Percentiles rank a stretch among this genome's conserved stretches.
phyloP scores from a whole-genome alignment of 2,888 invertebrate species.

The Drosophila heteroneura region DNA sequence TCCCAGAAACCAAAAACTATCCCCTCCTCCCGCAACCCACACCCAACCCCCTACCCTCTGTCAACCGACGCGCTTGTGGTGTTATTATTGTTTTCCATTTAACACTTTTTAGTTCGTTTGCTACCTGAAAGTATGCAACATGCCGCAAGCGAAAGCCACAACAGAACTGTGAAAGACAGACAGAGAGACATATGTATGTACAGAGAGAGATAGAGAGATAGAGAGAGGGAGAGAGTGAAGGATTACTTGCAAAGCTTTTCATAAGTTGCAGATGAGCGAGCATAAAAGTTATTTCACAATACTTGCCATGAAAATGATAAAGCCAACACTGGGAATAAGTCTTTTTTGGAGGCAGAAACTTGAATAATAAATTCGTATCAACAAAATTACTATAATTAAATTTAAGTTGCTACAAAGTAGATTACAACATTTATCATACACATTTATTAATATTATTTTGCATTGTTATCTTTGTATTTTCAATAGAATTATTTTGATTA shows the following conservation, averaged over 20 bases:
- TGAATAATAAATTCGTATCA: not conserved
- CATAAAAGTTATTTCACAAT: not conserved
- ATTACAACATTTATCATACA: not conserved
- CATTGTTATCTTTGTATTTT: not conserved
- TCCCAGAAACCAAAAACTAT: constrained; percentile 15
- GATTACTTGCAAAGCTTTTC: constrained; percentile 9
- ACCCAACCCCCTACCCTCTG: not conserved
- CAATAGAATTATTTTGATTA: not conserved
- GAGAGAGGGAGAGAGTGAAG: not conserved
- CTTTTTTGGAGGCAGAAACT: not conserved
- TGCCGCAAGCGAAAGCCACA: constrained; percentile 5
- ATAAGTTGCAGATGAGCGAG: constrained; percentile 10
- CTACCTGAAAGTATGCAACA: constrained; percentile 32
- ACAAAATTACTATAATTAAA: not conserved
- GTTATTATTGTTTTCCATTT: constrained; percentile 75
- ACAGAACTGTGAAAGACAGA: not conserved
- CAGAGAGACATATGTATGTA: not conserved
- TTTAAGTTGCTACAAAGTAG: not conserved
- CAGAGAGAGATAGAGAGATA: not conserved
- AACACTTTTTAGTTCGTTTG: constrained; percentile 60
- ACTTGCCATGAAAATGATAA: not conserved
- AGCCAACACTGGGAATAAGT: not conserved
- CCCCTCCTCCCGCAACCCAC: not conserved
- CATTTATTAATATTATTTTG: not conserved
- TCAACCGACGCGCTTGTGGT: constrained; percentile 12